These are phyloP conservation scores for Chrysotoxum bicinctum DNA, from an alignment of 2,888 invertebrate species.

Conservation along the genomic window DNA sequence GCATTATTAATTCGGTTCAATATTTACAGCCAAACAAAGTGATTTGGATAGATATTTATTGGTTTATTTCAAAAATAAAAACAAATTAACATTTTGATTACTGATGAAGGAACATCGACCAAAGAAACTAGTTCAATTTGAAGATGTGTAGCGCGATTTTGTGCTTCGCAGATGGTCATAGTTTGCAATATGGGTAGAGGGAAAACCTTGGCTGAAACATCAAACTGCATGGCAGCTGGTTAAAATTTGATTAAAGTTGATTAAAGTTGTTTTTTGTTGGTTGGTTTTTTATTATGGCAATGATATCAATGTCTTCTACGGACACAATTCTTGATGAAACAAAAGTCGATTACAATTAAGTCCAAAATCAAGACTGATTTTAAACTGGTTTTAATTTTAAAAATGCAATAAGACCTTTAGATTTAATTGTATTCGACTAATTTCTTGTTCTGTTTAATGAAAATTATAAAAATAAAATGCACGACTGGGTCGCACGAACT, in stretches of 20 bases:
- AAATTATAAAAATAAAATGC: no score
- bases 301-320: no score
- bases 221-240: neutral
- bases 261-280: neutral
- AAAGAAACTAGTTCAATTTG: neutral
- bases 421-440: no score
- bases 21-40: slow-evolving; percentile 1
- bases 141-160: no score
- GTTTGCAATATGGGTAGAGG: neutral
- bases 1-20: neutral
- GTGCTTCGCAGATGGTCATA: neutral
- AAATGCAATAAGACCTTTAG: no score
- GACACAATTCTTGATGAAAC: no score
- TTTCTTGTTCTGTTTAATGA: no score
- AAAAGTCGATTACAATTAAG: no score
- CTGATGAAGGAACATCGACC: neutral
- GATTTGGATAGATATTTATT: slow-evolving; percentile 15
- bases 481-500: no score
- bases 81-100: neutral
- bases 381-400: no score
- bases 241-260: neutral
- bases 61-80: neutral
- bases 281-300: no score
- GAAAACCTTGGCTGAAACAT: neutral
- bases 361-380: no score